Base-by-base conservation (phyloP, 2,797 vertebrate genomes). In the Bradypodion pumilum region DNA sequence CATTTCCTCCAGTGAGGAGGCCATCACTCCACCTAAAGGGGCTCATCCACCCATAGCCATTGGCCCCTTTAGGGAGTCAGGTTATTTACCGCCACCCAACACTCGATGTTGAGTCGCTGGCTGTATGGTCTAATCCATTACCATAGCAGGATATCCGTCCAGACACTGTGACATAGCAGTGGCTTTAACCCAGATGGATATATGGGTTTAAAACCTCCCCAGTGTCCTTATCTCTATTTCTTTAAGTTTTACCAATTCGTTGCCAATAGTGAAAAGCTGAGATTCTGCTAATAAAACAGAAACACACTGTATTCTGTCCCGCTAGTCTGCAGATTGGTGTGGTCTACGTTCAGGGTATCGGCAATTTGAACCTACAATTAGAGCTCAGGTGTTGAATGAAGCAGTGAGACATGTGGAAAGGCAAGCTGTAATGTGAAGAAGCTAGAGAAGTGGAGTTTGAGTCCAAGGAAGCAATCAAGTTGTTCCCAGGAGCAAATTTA, bases 401-500 rank as follows among this genome's bases (percentile, higher is more conserved):
- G n/a, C 32, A 15, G 5, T 40, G 29, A 32, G 37, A 25, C 37
- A 29, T 6, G 73, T 56, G 79, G 73, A 78, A 76, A 62, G 87
- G 84, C 32, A 37, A 87, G 77, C 74, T 85, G 84, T n/a, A 40
- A 85, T 8, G 37, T 83, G 21, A 21, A 66, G 81, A 0, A 0
- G 46, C 0, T 4, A 76, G 29, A 80, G 80, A 35, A 70, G 40
- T 81, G 44, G 13, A 23, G 0, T 13, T n/a, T 5, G 40, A 85
- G 72, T 62, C 40, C 37, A 2, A 40, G 1, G 78, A 91, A 79
- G 15, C 49, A 85, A 49, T 76, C 78, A 80, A 5, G 70, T 63
- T 86, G 4, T 7, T 91, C 66, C 81, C n/a, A 23, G 32, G 52
- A 69, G 60, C 69, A 83, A 78, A 74, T 83, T 78, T 74, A 62